Percentiles rank a stretch among this genome's conserved stretches.
Conservation (phyloP, 1,140 invertebrate genomes). For the Phortica variegata region DNA sequence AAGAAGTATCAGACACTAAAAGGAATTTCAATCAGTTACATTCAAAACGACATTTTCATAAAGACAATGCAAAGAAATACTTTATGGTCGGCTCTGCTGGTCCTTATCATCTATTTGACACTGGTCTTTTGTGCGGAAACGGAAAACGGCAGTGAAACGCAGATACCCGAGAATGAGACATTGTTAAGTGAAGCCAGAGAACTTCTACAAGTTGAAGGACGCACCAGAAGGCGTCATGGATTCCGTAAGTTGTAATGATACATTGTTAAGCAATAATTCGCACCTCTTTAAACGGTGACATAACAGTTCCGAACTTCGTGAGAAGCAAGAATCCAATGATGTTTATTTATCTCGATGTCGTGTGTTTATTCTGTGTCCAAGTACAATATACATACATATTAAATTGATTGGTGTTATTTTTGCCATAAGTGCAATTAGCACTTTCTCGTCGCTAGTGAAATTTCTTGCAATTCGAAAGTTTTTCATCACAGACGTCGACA, state of each 20-base stretch:
- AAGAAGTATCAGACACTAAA: background rate
- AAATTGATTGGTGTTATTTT: no score
- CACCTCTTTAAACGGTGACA: background rate
- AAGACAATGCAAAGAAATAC: constrained; percentile 43
- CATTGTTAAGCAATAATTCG: background rate
- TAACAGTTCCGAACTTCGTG: no score
- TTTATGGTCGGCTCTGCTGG: constrained; percentile 36
- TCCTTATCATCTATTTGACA: constrained; percentile 35
- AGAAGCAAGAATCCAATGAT: no score
- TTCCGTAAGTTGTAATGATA: constrained; percentile 28
- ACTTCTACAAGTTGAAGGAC: constrained; percentile 36
- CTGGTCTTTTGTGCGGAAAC: constrained; percentile 35
- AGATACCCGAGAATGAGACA: constrained; percentile 16
- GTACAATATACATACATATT: no score
- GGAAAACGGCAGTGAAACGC: constrained; percentile 18
- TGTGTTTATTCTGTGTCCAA: no score
- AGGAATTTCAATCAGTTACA: constrained; percentile 12
- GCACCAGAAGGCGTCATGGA: constrained; percentile 42
- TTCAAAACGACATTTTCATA: background rate
- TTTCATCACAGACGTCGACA: constrained; percentile 14
- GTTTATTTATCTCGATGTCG: no score
- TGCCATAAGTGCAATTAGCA: no score
- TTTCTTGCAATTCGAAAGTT: constrained; percentile 45
- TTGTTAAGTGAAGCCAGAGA: constrained; percentile 25
- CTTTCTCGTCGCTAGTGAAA: constrained; percentile 17